Conservation (phyloP, 2,888 invertebrate genomes). For the Tetragnatha montana region DNA sequence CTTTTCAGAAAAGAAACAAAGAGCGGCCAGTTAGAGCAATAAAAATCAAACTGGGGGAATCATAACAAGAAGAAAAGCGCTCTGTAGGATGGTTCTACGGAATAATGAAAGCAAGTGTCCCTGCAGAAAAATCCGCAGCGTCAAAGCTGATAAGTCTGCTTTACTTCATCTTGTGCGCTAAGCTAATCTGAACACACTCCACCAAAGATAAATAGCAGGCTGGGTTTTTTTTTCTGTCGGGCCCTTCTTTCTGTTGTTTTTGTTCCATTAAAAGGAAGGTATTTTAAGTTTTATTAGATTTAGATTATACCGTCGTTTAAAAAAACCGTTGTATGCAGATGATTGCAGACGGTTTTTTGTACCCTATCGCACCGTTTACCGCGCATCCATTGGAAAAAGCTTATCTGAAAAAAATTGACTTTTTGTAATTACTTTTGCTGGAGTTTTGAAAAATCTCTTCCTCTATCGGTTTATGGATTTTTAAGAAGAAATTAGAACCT, state of each 20-base stretch:
- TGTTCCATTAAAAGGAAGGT: not conserved
- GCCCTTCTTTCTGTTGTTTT: not conserved
- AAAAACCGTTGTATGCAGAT: not conserved
- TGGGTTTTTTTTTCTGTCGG: not conserved
- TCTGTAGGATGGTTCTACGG: not conserved
- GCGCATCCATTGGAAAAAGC: not conserved
- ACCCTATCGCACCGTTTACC: not conserved
- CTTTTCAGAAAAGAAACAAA: not conserved
- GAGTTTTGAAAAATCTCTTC: not conserved
- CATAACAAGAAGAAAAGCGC: not conserved
- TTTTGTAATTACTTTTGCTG: not conserved
- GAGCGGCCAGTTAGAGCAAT: slow-evolving; percentile 5
- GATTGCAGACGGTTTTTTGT: not conserved
- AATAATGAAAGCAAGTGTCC: slow-evolving; percentile 18
- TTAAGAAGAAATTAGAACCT: not conserved
- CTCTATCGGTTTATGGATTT: not conserved
- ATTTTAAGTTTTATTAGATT: not conserved
- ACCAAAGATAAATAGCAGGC: not conserved
- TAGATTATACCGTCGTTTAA: not conserved
- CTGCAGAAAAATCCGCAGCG: slow-evolving; percentile 16
- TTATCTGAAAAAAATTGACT: not conserved
- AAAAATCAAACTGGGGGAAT: slow-evolving; percentile 3
- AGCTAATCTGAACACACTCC: not conserved
- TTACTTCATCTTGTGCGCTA: slow-evolving; percentile 10
- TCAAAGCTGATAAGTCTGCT: slow-evolving; percentile 29